Base-by-base conservation (phyloP, 92 coral and sea anemone genomes). In the Blastomussa wellsi region DNA sequence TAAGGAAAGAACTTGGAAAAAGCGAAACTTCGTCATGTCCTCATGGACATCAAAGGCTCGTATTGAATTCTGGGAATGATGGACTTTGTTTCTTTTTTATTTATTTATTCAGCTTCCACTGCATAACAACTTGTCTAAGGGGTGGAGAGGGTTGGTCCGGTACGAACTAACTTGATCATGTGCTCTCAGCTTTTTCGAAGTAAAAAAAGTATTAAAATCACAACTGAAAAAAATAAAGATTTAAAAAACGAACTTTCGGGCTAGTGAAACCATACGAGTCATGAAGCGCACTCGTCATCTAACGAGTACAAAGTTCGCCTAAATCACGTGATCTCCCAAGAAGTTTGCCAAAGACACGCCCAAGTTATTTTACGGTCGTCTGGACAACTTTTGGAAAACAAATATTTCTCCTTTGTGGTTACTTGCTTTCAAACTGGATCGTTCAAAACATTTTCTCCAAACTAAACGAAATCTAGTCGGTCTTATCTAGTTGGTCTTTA, bases 311-410 rank as follows among this genome's bases (percentile, higher is more conserved):
- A 62, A 62, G 68, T 26, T 62, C 68, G 24, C 22, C 64, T 51
- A 62, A 10, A 62, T 36, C 82, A 78, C 82, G 82, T 78, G 82
- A 78, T 57, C 8, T 76, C 32, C 51, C 20, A 15, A 11, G 41
- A 41, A 13, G 70, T 79, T 19, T 4, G 1, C 83, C 37, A 15
- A 0, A 14, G 62, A n/a, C 60, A 32, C 53, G 48, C 76, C 82
- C 65, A 36, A 66, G 84, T 80, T 44, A 42, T 80, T 80, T 80
- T 42, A 71, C 84, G 71, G 10, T 17, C 71, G 4, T 52, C 3
- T 32, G 83, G 83, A 65, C 65, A 79, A 62, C 24, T 60, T 60
- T 59, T 24, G 3, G 7, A 6, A n/a, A 0, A 26, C 13, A 51
- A 51, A 14, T 14, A 51, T 51, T 17, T n/a, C 33, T 26, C 33